A percentile compares a stretch with the other conserved stretches of the same genome.
phyloP scores from a whole-genome alignment of 92 coral and sea anemone genomes.

The Epizoanthus rinbou region DNA sequence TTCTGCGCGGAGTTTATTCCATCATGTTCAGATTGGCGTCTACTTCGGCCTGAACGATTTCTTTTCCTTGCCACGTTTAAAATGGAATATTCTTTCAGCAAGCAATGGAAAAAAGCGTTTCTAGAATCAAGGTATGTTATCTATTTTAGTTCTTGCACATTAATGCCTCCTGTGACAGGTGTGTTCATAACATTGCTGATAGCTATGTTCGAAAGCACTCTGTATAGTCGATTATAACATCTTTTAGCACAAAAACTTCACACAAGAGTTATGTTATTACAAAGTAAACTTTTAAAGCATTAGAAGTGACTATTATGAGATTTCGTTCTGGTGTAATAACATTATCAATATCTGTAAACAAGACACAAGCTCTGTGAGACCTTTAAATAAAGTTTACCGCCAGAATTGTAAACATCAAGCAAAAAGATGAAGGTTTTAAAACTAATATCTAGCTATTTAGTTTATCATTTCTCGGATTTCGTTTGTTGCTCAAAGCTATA shows the following conservation, averaged over 20 bases:
- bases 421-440: neutral
- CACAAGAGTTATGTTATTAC: neutral
- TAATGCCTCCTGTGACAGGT: neutral
- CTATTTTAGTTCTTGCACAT: neutral
- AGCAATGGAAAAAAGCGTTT: neutral
- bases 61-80: neutral
- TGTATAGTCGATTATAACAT: too few relatives aligned
- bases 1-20: neutral
- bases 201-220: neutral
- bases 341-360: slow-evolving; percentile 22
- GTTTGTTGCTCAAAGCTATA: neutral
- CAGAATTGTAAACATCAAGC: neutral
- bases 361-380: neutral
- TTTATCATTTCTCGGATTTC: neutral
- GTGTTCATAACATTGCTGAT: neutral
- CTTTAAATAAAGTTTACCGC: neutral
- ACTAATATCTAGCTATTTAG: neutral
- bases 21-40: neutral
- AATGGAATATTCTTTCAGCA: neutral
- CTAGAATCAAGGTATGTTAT: slow-evolving; percentile 6
- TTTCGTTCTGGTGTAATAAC: neutral
- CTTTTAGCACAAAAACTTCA: too few relatives aligned
- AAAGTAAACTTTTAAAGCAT: neutral
- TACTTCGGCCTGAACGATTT: neutral
- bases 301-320: neutral